Conservation (phyloP, 2,113 vertebrate genomes). For the Pterocles gutturalis region DNA sequence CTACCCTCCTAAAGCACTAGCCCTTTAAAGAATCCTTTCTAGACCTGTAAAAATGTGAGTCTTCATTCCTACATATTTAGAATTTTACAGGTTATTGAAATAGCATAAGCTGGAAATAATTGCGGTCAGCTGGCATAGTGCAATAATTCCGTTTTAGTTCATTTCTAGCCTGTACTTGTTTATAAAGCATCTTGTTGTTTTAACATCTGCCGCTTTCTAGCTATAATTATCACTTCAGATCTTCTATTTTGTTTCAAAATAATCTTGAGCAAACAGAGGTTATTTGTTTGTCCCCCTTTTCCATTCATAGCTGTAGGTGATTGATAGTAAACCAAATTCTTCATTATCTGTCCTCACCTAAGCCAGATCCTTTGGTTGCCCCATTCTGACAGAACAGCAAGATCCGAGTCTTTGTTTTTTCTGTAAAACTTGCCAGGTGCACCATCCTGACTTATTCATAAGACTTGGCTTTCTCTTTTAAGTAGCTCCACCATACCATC, state of each 20-base stretch:
- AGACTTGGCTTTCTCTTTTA: not conserved
- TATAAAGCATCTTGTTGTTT: conserved; percentile 47
- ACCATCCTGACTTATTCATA: not conserved
- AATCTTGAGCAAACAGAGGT: conserved; percentile 6
- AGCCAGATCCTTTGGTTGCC: not conserved
- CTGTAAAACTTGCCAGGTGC: not conserved
- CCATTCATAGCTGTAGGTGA: not conserved
- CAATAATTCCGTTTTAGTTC: conserved; percentile 14
- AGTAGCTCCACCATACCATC: not conserved
- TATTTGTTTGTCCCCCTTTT: not conserved
- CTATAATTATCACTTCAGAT: conserved; percentile 42
- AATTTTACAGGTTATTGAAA: conserved; percentile 28
- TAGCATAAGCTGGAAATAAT: conserved; percentile 20
- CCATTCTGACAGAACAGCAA: not conserved
- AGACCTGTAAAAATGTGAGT: not conserved
- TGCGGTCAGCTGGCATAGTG: not conserved
- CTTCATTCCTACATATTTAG: not conserved
- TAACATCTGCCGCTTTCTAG: conserved; percentile 31
- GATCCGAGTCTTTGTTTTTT: not conserved
- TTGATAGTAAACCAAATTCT: not conserved
- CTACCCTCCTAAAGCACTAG: not conserved
- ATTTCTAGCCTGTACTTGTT: conserved; percentile 26
- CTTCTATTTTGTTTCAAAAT: conserved; percentile 31
- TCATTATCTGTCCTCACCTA: not conserved
- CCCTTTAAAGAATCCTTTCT: not conserved